Conservation (phyloP, 2,113 vertebrate genomes). For the Cervus canadensis region DNA sequence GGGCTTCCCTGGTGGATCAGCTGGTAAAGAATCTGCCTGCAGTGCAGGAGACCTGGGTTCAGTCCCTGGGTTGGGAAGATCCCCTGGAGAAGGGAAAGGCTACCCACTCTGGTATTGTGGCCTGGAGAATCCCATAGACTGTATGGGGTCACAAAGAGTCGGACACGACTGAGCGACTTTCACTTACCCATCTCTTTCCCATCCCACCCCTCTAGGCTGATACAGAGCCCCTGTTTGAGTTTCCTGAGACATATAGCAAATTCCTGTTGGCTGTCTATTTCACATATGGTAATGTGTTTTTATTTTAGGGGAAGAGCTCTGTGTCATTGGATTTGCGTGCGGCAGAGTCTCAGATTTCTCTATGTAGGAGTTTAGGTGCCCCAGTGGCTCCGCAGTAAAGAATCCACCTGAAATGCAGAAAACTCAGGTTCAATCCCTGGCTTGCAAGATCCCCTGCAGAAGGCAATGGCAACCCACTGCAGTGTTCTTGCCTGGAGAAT, state of each 20-base stretch:
- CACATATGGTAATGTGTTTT: rapidly evolving
- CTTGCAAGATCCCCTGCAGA: rapidly evolving
- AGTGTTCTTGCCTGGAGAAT: neutral
- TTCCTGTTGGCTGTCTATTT: rapidly evolving
- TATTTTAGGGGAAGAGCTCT: neutral
- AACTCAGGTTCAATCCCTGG: rapidly evolving
- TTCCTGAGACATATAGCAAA: neutral
- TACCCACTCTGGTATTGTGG: neutral
- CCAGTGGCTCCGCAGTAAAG: neutral
- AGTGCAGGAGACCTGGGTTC: rapidly evolving
- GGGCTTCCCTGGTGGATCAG: neutral
- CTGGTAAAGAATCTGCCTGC: neutral
- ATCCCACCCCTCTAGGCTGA: neutral
- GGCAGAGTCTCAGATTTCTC: too few species aligned
- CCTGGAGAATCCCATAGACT: neutral
- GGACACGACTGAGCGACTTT: rapidly evolving
- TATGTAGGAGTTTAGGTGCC: neutral
- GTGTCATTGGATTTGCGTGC: neutral
- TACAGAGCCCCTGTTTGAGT: neutral
- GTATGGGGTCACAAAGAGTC: neutral
- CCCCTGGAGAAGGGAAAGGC: neutral
- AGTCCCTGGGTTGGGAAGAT: rapidly evolving
- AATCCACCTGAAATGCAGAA: neutral
- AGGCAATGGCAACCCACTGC: rapidly evolving
- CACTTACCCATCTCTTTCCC: neutral